phyloP scores from a whole-genome alignment of 2,888 invertebrate species.

The Elgonia sp. region DNA sequence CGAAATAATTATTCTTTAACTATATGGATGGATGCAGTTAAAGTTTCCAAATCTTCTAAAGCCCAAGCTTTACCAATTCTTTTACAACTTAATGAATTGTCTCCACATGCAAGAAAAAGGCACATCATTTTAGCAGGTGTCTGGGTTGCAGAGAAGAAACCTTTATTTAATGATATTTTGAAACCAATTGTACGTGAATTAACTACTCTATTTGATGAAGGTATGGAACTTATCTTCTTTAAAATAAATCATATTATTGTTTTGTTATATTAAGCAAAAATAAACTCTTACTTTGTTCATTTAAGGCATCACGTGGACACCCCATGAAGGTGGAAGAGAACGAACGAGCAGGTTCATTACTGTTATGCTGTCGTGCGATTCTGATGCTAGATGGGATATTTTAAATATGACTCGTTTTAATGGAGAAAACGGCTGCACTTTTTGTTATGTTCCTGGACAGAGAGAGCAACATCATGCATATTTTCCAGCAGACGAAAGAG shows the following conservation, averaged over 20 bases:
- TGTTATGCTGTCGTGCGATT: conserved; percentile 3
- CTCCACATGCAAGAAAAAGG: conserved; percentile 34
- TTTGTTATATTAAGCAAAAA: too few relatives aligned
- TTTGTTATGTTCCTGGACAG: background rate
- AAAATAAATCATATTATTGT: too few relatives aligned
- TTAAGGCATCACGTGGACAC: conserved; percentile 26
- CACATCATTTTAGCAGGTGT: conserved; percentile 37
- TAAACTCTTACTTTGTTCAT: background rate
- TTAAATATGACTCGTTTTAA: conserved; percentile 32
- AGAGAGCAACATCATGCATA: background rate
- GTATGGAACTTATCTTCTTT: too few relatives aligned
- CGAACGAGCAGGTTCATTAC: conserved; percentile 17
- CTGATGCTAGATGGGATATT: conserved; percentile 16
- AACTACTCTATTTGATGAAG: too few relatives aligned
- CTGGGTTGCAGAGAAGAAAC: background rate
- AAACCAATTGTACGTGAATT: conserved; percentile 23
- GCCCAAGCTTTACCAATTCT: conserved; percentile 1
- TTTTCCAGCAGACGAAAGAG: background rate
- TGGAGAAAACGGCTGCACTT: conserved; percentile 17
- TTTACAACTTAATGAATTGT: conserved; percentile 12
- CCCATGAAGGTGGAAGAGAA: background rate
- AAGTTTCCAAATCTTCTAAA: conserved; percentile 18
- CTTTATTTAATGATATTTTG: background rate
- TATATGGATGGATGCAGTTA: conserved; percentile 28
- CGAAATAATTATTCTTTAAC: conserved; percentile 29